phyloP scores from a whole-genome alignment of 2,888 invertebrate species.

The Euclidia mi region DNA sequence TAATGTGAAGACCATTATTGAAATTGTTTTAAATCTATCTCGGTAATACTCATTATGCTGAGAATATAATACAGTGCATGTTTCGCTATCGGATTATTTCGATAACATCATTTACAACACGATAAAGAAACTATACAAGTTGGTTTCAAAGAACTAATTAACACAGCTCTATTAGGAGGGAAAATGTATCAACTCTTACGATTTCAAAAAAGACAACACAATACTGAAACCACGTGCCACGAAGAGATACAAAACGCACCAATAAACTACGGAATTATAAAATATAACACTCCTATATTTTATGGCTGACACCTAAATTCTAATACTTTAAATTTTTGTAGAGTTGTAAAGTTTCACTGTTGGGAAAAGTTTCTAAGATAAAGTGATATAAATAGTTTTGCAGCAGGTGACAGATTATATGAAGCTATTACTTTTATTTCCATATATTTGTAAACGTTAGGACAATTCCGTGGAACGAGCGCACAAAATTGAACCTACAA shows the following conservation, averaged over 20 bases:
- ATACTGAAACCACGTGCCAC: not conserved
- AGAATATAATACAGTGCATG: not conserved
- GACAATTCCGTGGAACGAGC: not conserved
- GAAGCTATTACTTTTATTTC: constrained; percentile 6
- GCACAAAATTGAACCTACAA: too few relatives aligned
- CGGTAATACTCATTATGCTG: too few relatives aligned
- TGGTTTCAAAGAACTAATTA: constrained; percentile 4
- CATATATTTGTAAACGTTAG: not conserved
- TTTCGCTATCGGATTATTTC: not conserved
- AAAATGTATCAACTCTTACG: constrained; percentile 4
- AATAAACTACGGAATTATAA: constrained; percentile 18
- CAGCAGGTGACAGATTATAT: constrained; percentile 16
- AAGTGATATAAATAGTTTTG: constrained; percentile 31
- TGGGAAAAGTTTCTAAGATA: constrained; percentile 28
- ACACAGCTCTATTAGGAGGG: not conserved
- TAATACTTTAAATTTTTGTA: constrained; percentile 28
- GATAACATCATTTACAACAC: not conserved
- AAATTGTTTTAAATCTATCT: not conserved
- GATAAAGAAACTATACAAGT: constrained; percentile 1
- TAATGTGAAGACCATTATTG: not conserved
- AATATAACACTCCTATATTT: constrained; percentile 21
- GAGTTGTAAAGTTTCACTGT: constrained; percentile 23
- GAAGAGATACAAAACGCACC: constrained; percentile 9
- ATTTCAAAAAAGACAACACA: not conserved
- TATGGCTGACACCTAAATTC: constrained; percentile 32